Percentiles rank a stretch among this genome's conserved stretches.
phyloP scores from a whole-genome alignment of 2,797 vertebrate species.

The Chelmon rostratus region DNA sequence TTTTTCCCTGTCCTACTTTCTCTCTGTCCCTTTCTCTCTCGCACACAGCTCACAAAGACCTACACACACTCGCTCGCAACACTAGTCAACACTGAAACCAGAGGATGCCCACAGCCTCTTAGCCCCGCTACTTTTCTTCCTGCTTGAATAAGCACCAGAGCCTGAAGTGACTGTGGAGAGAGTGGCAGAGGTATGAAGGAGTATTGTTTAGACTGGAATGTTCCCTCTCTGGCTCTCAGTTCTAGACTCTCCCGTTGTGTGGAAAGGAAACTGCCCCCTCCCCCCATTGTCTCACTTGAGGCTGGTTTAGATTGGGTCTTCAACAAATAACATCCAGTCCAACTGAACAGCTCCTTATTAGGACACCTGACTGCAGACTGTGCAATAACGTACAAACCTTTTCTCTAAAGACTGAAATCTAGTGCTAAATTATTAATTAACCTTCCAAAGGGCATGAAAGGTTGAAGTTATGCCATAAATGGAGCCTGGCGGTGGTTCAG shows the following conservation, averaged over 20 bases:
- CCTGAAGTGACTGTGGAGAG: slow-evolving; percentile 63
- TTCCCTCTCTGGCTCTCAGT: slow-evolving; percentile 47
- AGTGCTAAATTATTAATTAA: slow-evolving; percentile 32
- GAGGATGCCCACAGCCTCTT: slow-evolving; percentile 72
- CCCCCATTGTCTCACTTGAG: slow-evolving; percentile 70
- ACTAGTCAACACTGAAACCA: slow-evolving; percentile 68
- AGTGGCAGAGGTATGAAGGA: slow-evolving; percentile 54
- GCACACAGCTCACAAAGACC: slow-evolving; percentile 27
- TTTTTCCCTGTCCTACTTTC: slow-evolving; percentile 76
- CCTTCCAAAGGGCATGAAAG: not conserved
- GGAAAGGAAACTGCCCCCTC: slow-evolving; percentile 66
- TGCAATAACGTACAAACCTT: slow-evolving; percentile 6
- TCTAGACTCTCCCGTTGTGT: slow-evolving; percentile 56
- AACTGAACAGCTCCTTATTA: slow-evolving; percentile 24
- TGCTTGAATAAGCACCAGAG: slow-evolving; percentile 72
- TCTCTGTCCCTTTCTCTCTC: slow-evolving; percentile 41
- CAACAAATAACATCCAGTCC: slow-evolving; percentile 39
- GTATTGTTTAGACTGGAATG: slow-evolving; percentile 74
- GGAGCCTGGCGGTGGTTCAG: not conserved
- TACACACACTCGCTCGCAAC: slow-evolving; percentile 48
- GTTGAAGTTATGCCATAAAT: slow-evolving; percentile 1
- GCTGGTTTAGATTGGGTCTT: slow-evolving; percentile 37
- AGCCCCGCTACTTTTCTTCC: slow-evolving; percentile 63
- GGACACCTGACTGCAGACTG: not conserved
- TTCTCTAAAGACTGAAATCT: slow-evolving; percentile 2